Conservation (phyloP, 64 coral and sea anemone genomes). For the Stichodactyla mertensii region DNA sequence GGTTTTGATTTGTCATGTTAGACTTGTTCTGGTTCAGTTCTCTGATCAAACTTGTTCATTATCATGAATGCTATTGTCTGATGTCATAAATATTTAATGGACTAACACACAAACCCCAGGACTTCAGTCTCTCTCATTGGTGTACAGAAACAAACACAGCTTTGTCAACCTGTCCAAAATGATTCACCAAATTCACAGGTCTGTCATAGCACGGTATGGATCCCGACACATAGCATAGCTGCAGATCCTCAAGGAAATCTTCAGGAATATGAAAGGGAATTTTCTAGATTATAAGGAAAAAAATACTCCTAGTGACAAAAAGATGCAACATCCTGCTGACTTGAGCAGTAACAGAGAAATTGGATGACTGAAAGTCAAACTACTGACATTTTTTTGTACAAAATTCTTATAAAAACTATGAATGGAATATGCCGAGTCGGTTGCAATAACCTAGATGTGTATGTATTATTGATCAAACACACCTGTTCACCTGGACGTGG, state of each 20-base stretch:
- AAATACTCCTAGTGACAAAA: background rate
- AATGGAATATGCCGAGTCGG: background rate
- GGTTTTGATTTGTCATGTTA: slow-evolving; percentile 15
- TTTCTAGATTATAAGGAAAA: background rate
- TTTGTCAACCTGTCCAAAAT: slow-evolving; percentile 12
- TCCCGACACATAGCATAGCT: background rate
- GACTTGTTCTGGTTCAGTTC: slow-evolving; percentile 15
- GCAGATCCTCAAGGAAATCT: background rate
- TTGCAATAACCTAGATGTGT: background rate
- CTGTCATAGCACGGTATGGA: background rate
- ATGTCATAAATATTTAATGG: background rate
- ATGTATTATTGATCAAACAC: background rate
- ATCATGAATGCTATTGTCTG: slow-evolving; percentile 19
- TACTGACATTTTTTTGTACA: background rate
- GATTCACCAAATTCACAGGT: slow-evolving; percentile 14
- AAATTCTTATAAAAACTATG: background rate
- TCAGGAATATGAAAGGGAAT: background rate
- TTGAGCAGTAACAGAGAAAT: background rate
- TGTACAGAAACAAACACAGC: slow-evolving; percentile 6
- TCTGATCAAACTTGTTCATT: slow-evolving; percentile 13
- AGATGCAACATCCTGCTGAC: background rate
- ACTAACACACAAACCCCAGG: slow-evolving; percentile 9
- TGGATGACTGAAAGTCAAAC: background rate
- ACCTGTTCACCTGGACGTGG: background rate
- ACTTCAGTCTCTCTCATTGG: slow-evolving; percentile 7